A percentile compares a stretch with the other conserved stretches of the same genome.
phyloP scores from a whole-genome alignment of 2,888 invertebrate species.

The Lithophane semibrunnea region DNA sequence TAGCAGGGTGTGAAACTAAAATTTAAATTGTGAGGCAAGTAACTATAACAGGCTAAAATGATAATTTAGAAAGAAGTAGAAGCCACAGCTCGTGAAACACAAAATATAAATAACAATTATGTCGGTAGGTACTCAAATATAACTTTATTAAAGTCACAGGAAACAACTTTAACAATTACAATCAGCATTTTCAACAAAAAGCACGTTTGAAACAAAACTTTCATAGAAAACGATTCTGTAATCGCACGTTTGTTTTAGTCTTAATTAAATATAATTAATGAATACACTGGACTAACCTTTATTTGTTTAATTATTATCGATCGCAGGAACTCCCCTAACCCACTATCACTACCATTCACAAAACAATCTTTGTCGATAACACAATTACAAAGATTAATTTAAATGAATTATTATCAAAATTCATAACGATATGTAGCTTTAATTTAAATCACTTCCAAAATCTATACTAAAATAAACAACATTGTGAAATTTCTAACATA shows the following conservation, averaged over 20 bases:
- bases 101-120: no score
- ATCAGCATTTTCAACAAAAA: background rate
- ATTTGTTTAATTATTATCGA: background rate
- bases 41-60: background rate
- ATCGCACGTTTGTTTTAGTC: background rate
- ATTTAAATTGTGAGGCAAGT: background rate
- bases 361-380: background rate
- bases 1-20: background rate
- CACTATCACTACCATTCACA: constrained; percentile 13
- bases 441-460: background rate
- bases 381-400: background rate
- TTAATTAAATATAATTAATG: background rate
- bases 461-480: background rate
- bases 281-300: constrained; percentile 23
- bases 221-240: background rate
- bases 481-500: background rate
- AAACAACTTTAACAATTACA: background rate
- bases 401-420: background rate
- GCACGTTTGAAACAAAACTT: background rate
- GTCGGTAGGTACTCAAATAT: background rate
- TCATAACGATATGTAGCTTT: constrained; percentile 5
- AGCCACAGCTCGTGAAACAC: no score
- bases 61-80: no score
- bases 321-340: background rate
- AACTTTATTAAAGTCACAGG: background rate